Base-by-base conservation (phyloP, 2,888 invertebrate genomes). In the Troides oblongomaculatus region DNA sequence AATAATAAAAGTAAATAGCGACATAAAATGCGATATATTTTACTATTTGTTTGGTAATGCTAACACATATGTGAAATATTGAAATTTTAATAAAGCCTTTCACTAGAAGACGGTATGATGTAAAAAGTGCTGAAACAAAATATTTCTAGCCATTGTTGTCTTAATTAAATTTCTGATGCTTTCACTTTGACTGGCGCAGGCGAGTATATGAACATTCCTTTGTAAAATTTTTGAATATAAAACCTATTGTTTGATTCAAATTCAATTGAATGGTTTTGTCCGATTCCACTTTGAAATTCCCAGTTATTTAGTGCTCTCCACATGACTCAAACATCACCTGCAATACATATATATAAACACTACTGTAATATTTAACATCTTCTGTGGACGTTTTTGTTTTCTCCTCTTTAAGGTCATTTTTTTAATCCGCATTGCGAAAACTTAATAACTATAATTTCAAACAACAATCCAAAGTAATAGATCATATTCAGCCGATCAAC, bases 191-290 rank as follows among this genome's bases (percentile, higher is more conserved):
- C 43, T n/a, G 25, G 39, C 25, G 56, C 67, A 62, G 39, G 7
- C 62, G 62, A 46, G 57, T 57, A 62, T 21, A 57, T 67, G 62
- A 12, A 57, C 61, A 66, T 61, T 66, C 62, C 69, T 69, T 69
- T 64, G 56, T 69, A 61, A 64, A 61, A 56, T 61, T 39, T 61
- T 64, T n/a, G 56, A 64, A 69, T 69, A 69, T 21, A 64, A 62
- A 64, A 57, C 17, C 65, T 65, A 64, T 68, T 68, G 59, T 68
- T 64, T 64, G 21, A 39, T 64, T 64, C 64, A 64, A 64, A 60
- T 53, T 23, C 59, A 60, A 64, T 64, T 57, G 25, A 63, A 63
- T n/a, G 68, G 63, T 62, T 62, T 62, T 69, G 21, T 69, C 23
- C 58, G 46, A 50, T 21, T 39, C 21, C 18, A 68, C 57, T 61